Conservation (phyloP, 2,797 vertebrate genomes). For the Gadopsis bispinosus region DNA sequence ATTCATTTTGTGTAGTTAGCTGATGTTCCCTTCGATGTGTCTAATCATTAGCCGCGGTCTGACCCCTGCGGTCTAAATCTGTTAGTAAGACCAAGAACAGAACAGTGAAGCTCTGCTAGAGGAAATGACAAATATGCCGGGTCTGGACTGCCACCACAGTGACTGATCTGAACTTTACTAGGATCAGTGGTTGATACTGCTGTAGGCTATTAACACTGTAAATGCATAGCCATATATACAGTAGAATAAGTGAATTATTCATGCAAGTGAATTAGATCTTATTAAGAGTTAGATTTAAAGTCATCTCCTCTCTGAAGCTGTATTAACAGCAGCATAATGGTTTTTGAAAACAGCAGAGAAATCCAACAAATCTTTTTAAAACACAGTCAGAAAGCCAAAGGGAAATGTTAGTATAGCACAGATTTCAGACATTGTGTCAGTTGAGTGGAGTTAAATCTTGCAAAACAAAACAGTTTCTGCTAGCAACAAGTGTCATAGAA, state of each 20-base stretch:
- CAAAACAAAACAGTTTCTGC: neutral
- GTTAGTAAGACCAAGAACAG: slow-evolving; percentile 38
- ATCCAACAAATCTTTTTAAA: neutral
- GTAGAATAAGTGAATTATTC: neutral
- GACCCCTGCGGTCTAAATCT: slow-evolving; percentile 69
- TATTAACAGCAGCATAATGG: neutral
- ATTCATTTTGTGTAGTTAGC: slow-evolving; percentile 47
- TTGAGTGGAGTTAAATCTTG: neutral
- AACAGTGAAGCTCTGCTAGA: slow-evolving; percentile 27
- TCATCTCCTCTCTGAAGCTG: neutral
- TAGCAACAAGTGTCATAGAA: neutral
- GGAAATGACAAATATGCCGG: slow-evolving; percentile 46
- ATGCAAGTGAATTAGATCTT: neutral
- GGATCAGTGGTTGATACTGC: slow-evolving; percentile 1
- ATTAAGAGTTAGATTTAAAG: neutral
- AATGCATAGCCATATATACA: neutral
- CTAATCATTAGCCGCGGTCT: slow-evolving; percentile 67
- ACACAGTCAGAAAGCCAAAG: neutral
- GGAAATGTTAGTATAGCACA: neutral
- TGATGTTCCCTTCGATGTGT: slow-evolving; percentile 51
- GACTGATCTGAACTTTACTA: neutral
- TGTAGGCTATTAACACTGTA: neutral
- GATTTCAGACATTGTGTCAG: neutral
- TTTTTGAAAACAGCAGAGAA: neutral
- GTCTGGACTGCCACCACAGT: slow-evolving; percentile 6